A percentile compares a stretch with the other conserved stretches of the same genome.
Conservation (phyloP, 2,888 invertebrate species). For the Clanis bilineata region DNA sequence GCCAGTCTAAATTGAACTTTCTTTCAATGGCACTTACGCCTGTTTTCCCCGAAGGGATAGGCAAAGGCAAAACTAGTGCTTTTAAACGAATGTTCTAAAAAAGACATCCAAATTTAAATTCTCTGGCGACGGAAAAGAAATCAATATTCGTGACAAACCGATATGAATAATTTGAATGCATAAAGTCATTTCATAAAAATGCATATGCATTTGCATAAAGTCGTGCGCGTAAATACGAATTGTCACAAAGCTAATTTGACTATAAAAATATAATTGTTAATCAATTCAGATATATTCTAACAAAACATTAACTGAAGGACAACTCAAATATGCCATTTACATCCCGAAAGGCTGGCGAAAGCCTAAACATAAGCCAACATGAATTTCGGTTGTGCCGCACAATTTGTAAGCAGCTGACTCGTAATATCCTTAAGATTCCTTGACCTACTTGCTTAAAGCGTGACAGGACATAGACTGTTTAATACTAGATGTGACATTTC, state of each 20-base stretch:
- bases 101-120: too few species aligned
- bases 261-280: not conserved
- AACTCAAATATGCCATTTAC: not conserved
- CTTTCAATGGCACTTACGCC: too few species aligned
- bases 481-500: constrained; percentile 5
- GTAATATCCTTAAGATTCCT: constrained; percentile 1
- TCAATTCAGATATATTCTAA: not conserved
- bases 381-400: constrained; percentile 3
- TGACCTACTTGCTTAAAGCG: constrained; percentile 6
- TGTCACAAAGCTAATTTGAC: not conserved
- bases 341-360: not conserved
- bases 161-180: too few species aligned
- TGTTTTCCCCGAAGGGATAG: too few species aligned
- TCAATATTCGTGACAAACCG: too few species aligned
- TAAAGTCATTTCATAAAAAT: too few species aligned
- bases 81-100: too few species aligned
- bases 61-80: too few species aligned
- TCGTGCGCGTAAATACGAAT: not conserved
- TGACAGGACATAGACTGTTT: not conserved
- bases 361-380: not conserved
- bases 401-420: constrained; percentile 12
- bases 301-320: not conserved
- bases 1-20: too few species aligned
- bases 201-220: too few species aligned
- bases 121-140: too few species aligned